Conservation (phyloP, 2,888 invertebrate species). For the Hoplodrina ambigua region DNA sequence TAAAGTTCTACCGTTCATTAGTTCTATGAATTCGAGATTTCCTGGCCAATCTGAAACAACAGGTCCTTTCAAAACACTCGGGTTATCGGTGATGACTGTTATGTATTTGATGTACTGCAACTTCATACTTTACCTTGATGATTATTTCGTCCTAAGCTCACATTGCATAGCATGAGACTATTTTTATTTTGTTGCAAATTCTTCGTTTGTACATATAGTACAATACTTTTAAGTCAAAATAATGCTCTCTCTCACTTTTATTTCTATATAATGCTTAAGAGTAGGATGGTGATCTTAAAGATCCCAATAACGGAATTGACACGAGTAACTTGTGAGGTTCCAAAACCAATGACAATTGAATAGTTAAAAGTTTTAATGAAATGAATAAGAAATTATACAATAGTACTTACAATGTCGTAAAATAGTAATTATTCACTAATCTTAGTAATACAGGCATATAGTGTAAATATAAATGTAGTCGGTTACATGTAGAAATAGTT, state of each 20-base stretch:
- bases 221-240: background rate
- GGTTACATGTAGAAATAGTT: background rate
- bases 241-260: background rate
- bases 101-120: background rate
- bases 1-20: constrained; percentile 65
- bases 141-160: background rate
- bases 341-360: constrained; percentile 27
- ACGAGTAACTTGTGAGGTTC: background rate
- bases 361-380: constrained; percentile 51
- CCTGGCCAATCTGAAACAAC: constrained; percentile 32
- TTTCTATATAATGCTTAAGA: background rate
- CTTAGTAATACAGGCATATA: constrained; percentile 24
- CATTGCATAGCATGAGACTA: background rate
- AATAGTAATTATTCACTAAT: constrained; percentile 18
- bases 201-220: background rate
- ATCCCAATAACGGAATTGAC: background rate
- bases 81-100: background rate
- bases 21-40: constrained; percentile 63
- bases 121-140: background rate
- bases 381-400: constrained; percentile 34
- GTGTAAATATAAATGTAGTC: background rate
- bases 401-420: constrained; percentile 26
- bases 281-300: background rate
- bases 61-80: background rate
- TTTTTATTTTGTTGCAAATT: background rate